Conservation (phyloP, 2,888 invertebrate species). For the Sericinus montela region DNA sequence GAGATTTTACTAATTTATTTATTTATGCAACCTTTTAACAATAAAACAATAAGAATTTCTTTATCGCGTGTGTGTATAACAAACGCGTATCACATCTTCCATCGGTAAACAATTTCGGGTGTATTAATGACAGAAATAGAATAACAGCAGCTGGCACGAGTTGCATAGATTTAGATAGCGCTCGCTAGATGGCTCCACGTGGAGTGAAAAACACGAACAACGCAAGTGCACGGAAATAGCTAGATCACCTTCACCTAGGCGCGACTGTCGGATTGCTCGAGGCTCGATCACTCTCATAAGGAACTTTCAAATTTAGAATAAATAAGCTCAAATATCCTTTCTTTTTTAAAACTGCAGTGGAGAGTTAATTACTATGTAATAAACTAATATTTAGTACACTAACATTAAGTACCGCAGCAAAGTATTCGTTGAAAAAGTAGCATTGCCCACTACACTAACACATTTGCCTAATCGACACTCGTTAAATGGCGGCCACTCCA, state of each 20-base stretch:
- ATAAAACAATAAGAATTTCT: conserved; percentile 10
- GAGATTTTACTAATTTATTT: conserved; percentile 8
- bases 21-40: conserved; percentile 9
- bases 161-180: conserved; percentile 43
- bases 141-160: conserved; percentile 58
- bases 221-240: conserved; percentile 73
- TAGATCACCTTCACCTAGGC: conserved; percentile 76
- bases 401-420: too few species aligned
- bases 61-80: conserved; percentile 24
- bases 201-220: conserved; percentile 42
- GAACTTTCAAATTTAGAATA: too few species aligned
- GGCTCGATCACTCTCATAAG: conserved; percentile 44
- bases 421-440: not conserved
- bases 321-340: too few species aligned
- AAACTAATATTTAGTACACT: too few species aligned
- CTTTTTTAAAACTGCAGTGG: too few species aligned
- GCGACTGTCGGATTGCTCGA: conserved; percentile 40
- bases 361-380: too few species aligned
- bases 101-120: conserved; percentile 37
- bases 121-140: conserved; percentile 60
- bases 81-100: not conserved
- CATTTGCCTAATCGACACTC: conserved; percentile 46
- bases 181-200: conserved; percentile 68
- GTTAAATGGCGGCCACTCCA: conserved; percentile 49
- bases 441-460: conserved; percentile 18